Evolutionary conservation across 2,797 vertebrate genomes (phyloP).

Genomic region (Paramormyrops hopkinsi): DNA sequence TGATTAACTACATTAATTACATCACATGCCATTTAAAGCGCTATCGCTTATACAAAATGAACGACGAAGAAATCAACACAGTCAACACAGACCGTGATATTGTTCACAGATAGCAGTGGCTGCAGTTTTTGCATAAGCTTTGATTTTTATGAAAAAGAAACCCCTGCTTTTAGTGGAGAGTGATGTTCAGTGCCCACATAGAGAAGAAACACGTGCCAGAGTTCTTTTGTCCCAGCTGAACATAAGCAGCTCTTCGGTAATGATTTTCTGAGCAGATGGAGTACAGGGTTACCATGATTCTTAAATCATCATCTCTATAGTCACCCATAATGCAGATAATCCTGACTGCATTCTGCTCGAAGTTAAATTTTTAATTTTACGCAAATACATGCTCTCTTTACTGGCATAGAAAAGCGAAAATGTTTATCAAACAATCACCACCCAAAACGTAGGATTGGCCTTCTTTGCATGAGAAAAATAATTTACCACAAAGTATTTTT

Average conservation of each 20-base stretch:
- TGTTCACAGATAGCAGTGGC: neutral
- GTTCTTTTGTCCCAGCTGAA: constrained; percentile 22
- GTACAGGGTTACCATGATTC: constrained; percentile 56
- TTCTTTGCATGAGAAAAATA: neutral
- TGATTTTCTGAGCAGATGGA: constrained; percentile 50
- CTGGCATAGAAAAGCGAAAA: neutral
- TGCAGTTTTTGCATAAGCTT: neutral
- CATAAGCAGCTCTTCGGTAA: constrained; percentile 48
- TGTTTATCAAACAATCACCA: neutral
- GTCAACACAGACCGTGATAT: neutral
- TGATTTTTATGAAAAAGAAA: neutral
- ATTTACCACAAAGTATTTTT: neutral
- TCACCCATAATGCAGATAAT: constrained; percentile 63
- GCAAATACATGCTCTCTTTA: neutral
- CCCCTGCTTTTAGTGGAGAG: neutral
- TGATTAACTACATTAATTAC: neutral
- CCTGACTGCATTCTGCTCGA: constrained; percentile 48
- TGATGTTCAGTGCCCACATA: constrained; percentile 3
- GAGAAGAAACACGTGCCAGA: neutral
- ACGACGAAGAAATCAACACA: neutral
- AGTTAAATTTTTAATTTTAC: constrained; percentile 48
- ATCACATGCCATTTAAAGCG: neutral
- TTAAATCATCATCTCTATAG: constrained; percentile 54
- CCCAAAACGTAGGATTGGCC: neutral
- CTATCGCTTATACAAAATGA: neutral